Percentiles rank a stretch among this genome's conserved stretches.
These are phyloP conservation scores for Temnothorax nylanderi DNA, from an alignment of 1,140 invertebrate genomes.

Conservation along the genomic window DNA sequence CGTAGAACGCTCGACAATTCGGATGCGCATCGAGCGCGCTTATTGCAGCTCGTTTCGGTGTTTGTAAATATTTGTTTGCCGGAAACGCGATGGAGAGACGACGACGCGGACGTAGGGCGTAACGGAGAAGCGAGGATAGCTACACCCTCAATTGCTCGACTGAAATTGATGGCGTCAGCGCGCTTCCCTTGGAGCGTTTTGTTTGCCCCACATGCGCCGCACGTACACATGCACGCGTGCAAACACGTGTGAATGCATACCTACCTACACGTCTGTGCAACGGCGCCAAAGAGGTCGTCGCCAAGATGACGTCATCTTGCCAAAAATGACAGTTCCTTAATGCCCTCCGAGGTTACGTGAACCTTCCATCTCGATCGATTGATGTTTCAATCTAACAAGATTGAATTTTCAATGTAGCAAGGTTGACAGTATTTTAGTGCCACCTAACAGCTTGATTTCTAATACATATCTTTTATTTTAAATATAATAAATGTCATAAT, in stretches of 20 bases:
- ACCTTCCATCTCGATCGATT: background rate
- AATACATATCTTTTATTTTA: background rate
- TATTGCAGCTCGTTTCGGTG: background rate
- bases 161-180: conserved; percentile 47
- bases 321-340: conserved; percentile 37
- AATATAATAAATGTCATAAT: background rate
- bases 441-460: background rate
- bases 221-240: background rate
- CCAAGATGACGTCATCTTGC: conserved; percentile 57
- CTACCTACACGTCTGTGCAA: background rate
- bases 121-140: background rate
- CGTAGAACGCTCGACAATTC: background rate
- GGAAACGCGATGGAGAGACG: background rate
- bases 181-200: conserved; percentile 36
- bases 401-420: background rate
- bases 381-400: background rate
- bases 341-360: background rate
- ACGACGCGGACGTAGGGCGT: background rate
- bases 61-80: conserved; percentile 50
- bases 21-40: background rate
- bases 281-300: conserved; percentile 50
- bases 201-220: conserved; percentile 42
- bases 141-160: conserved; percentile 40
- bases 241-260: background rate
- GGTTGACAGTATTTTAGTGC: background rate